Conservation (phyloP, 2,888 invertebrate species). For the Euzophera pinguis region DNA sequence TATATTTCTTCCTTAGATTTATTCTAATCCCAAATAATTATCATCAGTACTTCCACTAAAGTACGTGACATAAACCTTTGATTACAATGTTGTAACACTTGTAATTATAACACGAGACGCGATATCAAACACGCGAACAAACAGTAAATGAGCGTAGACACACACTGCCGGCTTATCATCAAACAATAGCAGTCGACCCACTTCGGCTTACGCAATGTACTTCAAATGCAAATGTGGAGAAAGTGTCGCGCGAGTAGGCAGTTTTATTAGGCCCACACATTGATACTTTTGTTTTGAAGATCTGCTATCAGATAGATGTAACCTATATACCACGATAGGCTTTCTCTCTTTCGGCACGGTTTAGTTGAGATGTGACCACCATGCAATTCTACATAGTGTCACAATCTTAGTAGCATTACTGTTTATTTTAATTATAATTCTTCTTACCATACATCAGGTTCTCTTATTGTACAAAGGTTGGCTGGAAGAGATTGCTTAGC, state of each 20-base stretch:
- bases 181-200: slow-evolving; percentile 10
- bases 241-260: slow-evolving; percentile 10
- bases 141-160: background rate
- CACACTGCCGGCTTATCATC: background rate
- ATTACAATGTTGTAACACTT: background rate
- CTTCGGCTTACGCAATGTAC: slow-evolving; percentile 6
- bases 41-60: background rate
- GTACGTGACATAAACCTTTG: background rate
- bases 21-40: too few relatives aligned
- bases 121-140: slow-evolving; percentile 1
- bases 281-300: background rate
- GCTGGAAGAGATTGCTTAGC: too few relatives aligned
- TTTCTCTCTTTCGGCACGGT: background rate
- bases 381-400: too few relatives aligned
- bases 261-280: slow-evolving; percentile 8
- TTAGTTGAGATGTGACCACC: too few relatives aligned
- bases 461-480: too few relatives aligned
- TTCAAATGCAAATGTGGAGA: slow-evolving; percentile 11
- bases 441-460: too few relatives aligned
- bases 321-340: background rate
- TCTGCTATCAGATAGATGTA: background rate
- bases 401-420: too few relatives aligned
- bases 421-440: too few relatives aligned
- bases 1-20: too few relatives aligned
- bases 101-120: background rate